phyloP scores from a whole-genome alignment of 1,140 invertebrate species.

The Drosophila funebris region DNA sequence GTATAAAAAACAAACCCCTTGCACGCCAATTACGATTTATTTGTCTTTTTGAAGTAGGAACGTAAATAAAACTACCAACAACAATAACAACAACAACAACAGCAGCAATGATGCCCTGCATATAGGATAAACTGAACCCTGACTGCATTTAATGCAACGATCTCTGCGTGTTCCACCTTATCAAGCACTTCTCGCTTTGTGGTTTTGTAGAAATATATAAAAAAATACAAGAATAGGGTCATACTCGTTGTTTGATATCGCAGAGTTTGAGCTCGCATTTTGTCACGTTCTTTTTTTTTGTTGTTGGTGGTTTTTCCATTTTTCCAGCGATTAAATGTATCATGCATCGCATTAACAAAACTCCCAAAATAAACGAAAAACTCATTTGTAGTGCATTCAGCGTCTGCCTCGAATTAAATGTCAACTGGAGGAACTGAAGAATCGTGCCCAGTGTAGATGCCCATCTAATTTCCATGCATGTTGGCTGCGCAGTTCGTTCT shows the following conservation, averaged over 20 bases:
- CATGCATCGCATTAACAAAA: slow-evolving; percentile 61
- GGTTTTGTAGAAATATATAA: slow-evolving; percentile 35
- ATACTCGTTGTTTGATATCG: slow-evolving; percentile 54
- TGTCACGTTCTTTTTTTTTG: slow-evolving; percentile 74
- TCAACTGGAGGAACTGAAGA: neutral
- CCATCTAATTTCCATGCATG: slow-evolving; percentile 45
- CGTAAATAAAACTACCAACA: slow-evolving; percentile 58
- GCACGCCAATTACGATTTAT: slow-evolving; percentile 81
- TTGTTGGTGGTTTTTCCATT: slow-evolving; percentile 47
- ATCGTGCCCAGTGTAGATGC: slow-evolving; percentile 6
- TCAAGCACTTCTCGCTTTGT: slow-evolving; percentile 47
- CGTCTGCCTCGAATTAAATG: slow-evolving; percentile 53
- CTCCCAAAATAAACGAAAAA: slow-evolving; percentile 36
- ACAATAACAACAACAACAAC: neutral
- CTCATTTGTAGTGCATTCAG: slow-evolving; percentile 68
- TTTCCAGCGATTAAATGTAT: slow-evolving; percentile 77
- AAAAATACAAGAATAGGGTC: slow-evolving; percentile 37
- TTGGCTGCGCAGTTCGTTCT: slow-evolving; percentile 13
- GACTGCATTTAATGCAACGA: slow-evolving; percentile 36
- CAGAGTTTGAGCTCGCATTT: slow-evolving; percentile 55
- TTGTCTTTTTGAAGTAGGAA: slow-evolving; percentile 70
- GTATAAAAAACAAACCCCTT: slow-evolving; percentile 63
- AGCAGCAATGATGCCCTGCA: slow-evolving; percentile 1
- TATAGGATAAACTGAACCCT: slow-evolving; percentile 11
- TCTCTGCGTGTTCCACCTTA: slow-evolving; percentile 62